phyloP scores from a whole-genome alignment of 2,888 invertebrate species.

The Lasioglossum vierecki region DNA sequence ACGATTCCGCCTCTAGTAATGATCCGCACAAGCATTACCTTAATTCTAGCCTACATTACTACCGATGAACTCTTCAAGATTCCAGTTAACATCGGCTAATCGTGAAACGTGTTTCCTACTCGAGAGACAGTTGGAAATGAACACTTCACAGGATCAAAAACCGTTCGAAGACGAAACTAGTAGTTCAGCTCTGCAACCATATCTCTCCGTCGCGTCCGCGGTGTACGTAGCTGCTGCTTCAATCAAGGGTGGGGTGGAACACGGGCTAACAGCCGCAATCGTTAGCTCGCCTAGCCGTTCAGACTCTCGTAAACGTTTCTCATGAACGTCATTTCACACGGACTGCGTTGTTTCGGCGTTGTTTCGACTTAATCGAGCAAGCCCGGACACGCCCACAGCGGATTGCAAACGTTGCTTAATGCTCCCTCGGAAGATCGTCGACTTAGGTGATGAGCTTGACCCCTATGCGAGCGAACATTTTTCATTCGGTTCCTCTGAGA shows the following conservation, averaged over 20 bases:
- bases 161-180: slow-evolving; percentile 2
- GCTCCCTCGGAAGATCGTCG: slow-evolving; percentile 8
- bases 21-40: slow-evolving; percentile 9
- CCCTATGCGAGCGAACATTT: slow-evolving; percentile 12
- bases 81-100: slow-evolving; percentile 14
- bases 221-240: slow-evolving; percentile 2
- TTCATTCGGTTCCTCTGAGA: slow-evolving; percentile 17
- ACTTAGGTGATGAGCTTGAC: slow-evolving; percentile 17
- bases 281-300: slow-evolving; percentile 17
- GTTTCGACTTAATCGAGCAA: slow-evolving; percentile 20
- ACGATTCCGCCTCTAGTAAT: neutral
- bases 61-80: slow-evolving; percentile 12
- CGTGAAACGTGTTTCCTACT: slow-evolving; percentile 1
- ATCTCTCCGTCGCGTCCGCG: neutral
- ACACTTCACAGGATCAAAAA: slow-evolving; percentile 13
- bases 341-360: slow-evolving; percentile 10
- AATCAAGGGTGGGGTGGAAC: neutral
- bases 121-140: neutral
- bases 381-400: slow-evolving; percentile 26
- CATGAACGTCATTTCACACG: slow-evolving; percentile 16
- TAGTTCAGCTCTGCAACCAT: neutral
- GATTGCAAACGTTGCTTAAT: slow-evolving; percentile 25
- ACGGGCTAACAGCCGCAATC: slow-evolving; percentile 12
- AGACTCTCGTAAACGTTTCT: slow-evolving; percentile 14
- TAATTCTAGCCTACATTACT: neutral